A percentile compares a stretch with the other conserved stretches of the same genome.
Evolutionary conservation across 1,140 invertebrate species (phyloP).

Genomic region (Drosophila biarmipes): DNA sequence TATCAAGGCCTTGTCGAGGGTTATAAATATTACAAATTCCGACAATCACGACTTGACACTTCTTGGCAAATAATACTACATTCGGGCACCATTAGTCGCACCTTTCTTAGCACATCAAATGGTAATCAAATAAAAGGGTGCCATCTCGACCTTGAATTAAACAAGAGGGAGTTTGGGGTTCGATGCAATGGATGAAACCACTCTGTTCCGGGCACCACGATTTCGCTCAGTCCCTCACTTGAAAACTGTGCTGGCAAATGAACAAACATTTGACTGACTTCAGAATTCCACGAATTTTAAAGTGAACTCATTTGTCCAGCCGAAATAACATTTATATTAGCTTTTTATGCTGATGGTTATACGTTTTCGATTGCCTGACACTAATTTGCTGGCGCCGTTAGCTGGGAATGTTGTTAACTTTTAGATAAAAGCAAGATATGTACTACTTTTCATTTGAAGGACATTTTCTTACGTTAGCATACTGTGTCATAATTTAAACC

Average conservation of each 20-base stretch:
- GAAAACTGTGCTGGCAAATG: conserved; percentile 25
- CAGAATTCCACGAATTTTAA: conserved; percentile 66
- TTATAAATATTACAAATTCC: conserved; percentile 34
- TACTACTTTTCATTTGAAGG: conserved; percentile 10
- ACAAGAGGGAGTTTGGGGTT: neutral
- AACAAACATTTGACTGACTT: conserved; percentile 44
- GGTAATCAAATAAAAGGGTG: conserved; percentile 31
- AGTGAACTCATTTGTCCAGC: conserved; percentile 56
- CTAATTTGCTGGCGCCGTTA: conserved; percentile 51
- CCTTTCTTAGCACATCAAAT: conserved; percentile 46
- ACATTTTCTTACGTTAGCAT: conserved; percentile 7
- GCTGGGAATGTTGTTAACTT: conserved; percentile 36
- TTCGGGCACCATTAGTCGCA: conserved; percentile 21
- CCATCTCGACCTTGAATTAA: conserved; percentile 12
- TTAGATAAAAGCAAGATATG: conserved; percentile 21
- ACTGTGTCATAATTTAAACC: conserved; percentile 38
- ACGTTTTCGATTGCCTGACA: conserved; percentile 44
- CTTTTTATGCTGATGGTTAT: conserved; percentile 60
- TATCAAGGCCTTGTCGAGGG: conserved; percentile 28
- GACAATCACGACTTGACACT: conserved; percentile 43
- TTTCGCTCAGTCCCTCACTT: conserved; percentile 3
- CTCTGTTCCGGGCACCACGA: conserved; percentile 1
- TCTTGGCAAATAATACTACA: conserved; percentile 36
- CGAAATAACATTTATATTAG: conserved; percentile 45
- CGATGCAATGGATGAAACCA: neutral